These are phyloP conservation scores for Naso thynnoides DNA, from an alignment of 2,797 vertebrate genomes.

Conservation along the genomic window DNA sequence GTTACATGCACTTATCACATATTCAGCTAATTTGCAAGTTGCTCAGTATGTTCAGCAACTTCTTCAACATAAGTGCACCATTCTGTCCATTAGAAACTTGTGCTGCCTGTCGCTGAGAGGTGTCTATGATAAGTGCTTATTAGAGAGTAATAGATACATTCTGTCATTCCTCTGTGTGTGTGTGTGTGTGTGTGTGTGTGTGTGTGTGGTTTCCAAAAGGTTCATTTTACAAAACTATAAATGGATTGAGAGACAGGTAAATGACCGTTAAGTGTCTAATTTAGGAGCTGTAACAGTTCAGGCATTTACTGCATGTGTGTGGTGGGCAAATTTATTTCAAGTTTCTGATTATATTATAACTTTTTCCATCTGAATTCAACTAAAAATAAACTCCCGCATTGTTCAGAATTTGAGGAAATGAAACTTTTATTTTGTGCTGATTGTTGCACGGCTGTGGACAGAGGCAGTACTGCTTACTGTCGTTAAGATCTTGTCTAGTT, in stretches of 20 bases:
- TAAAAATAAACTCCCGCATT: too few relatives aligned
- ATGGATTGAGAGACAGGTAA: slow-evolving; percentile 41
- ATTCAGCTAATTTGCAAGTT: slow-evolving; percentile 18
- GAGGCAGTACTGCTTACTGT: too few relatives aligned
- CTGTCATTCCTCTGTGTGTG: not conserved
- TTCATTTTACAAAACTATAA: not conserved
- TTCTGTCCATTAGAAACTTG: slow-evolving; percentile 14
- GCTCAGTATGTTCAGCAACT: slow-evolving; percentile 5
- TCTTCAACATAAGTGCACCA: not conserved
- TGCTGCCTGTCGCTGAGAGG: slow-evolving; percentile 15
- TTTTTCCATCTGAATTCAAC: too few relatives aligned
- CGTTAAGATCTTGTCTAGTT: too few relatives aligned
- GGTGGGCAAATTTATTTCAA: not conserved
- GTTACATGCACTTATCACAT: slow-evolving; percentile 7
- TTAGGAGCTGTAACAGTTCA: not conserved
- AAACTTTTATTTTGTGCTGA: too few relatives aligned
- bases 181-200: slow-evolving; percentile 6
- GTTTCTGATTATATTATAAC: not conserved
- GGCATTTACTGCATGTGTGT: slow-evolving; percentile 1
- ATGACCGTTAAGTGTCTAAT: not conserved
- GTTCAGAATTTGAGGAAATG: too few relatives aligned
- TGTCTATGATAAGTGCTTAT: slow-evolving; percentile 32
- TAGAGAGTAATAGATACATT: slow-evolving; percentile 43
- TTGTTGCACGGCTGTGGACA: too few relatives aligned
- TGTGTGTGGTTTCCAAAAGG: not conserved